These are phyloP conservation scores for Vanessa cardui DNA, from an alignment of 2,888 invertebrate genomes.

Conservation along the genomic window DNA sequence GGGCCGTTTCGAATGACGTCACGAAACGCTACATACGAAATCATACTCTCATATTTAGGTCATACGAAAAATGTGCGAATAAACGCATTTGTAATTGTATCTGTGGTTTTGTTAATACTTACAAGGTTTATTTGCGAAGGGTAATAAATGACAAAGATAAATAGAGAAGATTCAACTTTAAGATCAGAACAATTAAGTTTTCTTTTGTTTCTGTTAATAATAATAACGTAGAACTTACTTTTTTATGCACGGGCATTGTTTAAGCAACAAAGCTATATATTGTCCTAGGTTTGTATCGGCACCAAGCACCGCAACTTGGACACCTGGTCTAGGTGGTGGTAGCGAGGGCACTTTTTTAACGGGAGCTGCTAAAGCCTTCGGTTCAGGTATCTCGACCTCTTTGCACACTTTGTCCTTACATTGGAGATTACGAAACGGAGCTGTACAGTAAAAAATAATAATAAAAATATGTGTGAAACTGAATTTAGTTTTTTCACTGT, in stretches of 20 bases:
- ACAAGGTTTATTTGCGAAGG: too few relatives aligned
- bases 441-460: slow-evolving; percentile 44
- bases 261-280: slow-evolving; percentile 75
- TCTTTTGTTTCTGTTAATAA: too few relatives aligned
- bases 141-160: too few relatives aligned
- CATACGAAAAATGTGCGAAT: neutral
- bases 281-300: slow-evolving; percentile 79
- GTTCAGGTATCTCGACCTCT: slow-evolving; percentile 41
- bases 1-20: slow-evolving; percentile 35
- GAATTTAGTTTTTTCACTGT: too few relatives aligned
- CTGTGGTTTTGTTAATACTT: neutral
- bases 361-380: slow-evolving; percentile 56
- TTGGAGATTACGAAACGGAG: slow-evolving; percentile 66
- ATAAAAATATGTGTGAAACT: too few relatives aligned
- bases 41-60: slow-evolving; percentile 4
- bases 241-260: slow-evolving; percentile 78
- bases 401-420: slow-evolving; percentile 49
- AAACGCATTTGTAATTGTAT: neutral
- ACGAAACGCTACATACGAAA: slow-evolving; percentile 8
- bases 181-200: too few relatives aligned
- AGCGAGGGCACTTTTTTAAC: slow-evolving; percentile 48
- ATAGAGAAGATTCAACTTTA: too few relatives aligned
- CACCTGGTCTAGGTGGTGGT: slow-evolving; percentile 60
- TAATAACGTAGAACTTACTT: slow-evolving; percentile 58
- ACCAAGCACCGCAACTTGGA: slow-evolving; percentile 77